Evolutionary conservation across 37 sponge, comb jelly and placozoan species (phyloP).

Genomic region (Eunapius fragilis): DNA sequence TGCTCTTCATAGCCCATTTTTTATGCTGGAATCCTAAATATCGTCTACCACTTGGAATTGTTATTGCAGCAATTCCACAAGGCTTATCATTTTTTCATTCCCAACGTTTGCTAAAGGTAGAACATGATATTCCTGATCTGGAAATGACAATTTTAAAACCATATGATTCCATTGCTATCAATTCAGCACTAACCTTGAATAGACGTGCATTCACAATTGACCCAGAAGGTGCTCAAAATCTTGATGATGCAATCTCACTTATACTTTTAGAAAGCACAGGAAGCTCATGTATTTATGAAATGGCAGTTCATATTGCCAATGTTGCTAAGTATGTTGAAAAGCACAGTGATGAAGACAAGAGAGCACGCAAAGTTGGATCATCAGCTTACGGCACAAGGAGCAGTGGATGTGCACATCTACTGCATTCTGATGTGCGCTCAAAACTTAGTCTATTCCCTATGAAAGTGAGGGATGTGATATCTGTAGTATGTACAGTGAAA

Average conservation of each 20-base stretch:
- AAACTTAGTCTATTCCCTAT: slow-evolving; percentile 30
- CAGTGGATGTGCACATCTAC: slow-evolving; percentile 19
- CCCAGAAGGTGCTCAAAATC: slow-evolving; percentile 49
- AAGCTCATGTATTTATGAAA: slow-evolving; percentile 16
- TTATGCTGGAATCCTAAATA: slow-evolving; percentile 43
- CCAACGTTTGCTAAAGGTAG: slow-evolving; percentile 34
- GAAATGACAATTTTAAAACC: neutral
- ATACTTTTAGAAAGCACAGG: neutral
- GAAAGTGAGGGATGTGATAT: slow-evolving; percentile 27
- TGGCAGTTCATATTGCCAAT: slow-evolving; percentile 68
- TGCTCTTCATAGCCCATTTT: slow-evolving; percentile 53
- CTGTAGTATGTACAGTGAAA: slow-evolving; percentile 5
- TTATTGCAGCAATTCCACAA: slow-evolving; percentile 43
- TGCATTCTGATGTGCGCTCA: slow-evolving; percentile 8
- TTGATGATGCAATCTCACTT: slow-evolving; percentile 80
- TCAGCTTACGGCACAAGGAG: slow-evolving; percentile 36
- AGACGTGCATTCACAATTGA: slow-evolving; percentile 76
- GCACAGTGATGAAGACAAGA: neutral
- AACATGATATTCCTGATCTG: slow-evolving; percentile 14
- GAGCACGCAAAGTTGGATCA: slow-evolving; percentile 5
- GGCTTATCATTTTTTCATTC: slow-evolving; percentile 46
- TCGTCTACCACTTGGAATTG: slow-evolving; percentile 48
- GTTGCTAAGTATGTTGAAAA: slow-evolving; percentile 25
- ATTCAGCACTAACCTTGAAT: neutral
- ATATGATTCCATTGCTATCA: neutral